Evolutionary conservation across 1,140 invertebrate species (phyloP), one percentile per base, ranked within the genome.

Genomic region (Cataglyphis hispanica): DNA sequence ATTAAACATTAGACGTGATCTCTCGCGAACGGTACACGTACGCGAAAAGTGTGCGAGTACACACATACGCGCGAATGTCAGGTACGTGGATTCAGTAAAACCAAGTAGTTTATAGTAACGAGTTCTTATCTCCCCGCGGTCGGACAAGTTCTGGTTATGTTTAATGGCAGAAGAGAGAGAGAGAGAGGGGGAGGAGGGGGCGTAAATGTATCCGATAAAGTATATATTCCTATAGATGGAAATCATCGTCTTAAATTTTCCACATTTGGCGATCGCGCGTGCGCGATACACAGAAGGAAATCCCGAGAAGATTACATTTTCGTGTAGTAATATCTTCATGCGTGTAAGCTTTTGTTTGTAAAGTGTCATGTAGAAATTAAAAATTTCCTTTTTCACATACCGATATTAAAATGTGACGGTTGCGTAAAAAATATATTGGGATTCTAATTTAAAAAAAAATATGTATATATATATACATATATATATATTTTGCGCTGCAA

Each of bases 81-180:
- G 37, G 70, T 84, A 75, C 69, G 81, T 76, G 81, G 72, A 64
- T 77, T 85, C 84, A 46, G 84, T 81, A 78, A 85, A 85, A 80
- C 75, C 84, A 37, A 25, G 84, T 31, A 53, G 50, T 67, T 81
- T 67, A 78, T 34, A 69, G 84, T 60, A 67, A 85, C 84, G 75
- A 66, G 84, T 85, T 85, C 75, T 85, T 85, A 85, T 85, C 37
- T n/a, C 13, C 31, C 8, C 63, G 43, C 50, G 75, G 34, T 46
- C 50, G 19, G 25, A 61, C 63, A 46, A 80, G 50, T 78, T 40
- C 58, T 60, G 75, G 25, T 85, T 85, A 80, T 85, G 84, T 58
- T 85, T 80, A 78, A 85, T 69, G 63, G 46, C 5, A n/a, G 40
- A 81, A 5, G 46, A 16, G 46, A 16, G 13, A 16, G 16, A 11